phyloP scores from a whole-genome alignment of 2,113 vertebrate species.

The Probosciger aterrimus region DNA sequence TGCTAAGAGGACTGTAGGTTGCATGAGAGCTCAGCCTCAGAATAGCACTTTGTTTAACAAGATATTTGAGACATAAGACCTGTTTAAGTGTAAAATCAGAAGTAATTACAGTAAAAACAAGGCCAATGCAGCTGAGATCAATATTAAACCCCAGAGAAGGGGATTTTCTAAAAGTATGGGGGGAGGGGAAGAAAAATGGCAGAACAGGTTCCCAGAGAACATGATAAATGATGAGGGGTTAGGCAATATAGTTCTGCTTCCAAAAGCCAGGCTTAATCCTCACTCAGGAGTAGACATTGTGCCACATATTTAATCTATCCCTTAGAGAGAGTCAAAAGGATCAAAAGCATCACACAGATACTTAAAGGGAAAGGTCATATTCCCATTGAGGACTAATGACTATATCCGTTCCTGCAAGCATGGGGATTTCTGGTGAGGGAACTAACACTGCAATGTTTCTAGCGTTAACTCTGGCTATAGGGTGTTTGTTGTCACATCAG shows the following conservation, averaged over 20 bases:
- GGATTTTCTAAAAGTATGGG: slow-evolving; percentile 23
- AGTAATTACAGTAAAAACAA: slow-evolving; percentile 1
- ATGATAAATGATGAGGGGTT: slow-evolving; percentile 21
- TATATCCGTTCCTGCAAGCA: slow-evolving; percentile 26
- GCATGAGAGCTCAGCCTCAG: not conserved
- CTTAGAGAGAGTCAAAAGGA: slow-evolving; percentile 52
- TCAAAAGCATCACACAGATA: slow-evolving; percentile 59
- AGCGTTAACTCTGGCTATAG: not conserved
- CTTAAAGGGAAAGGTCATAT: slow-evolving; percentile 53
- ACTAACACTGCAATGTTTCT: not conserved
- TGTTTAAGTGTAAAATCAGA: slow-evolving; percentile 42
- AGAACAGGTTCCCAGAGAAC: slow-evolving; percentile 6
- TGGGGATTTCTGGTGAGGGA: slow-evolving; percentile 7
- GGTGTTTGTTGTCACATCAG: not conserved
- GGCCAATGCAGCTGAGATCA: not conserved
- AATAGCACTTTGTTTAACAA: slow-evolving; percentile 29
- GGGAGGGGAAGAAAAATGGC: slow-evolving; percentile 40
- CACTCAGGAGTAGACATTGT: slow-evolving; percentile 39
- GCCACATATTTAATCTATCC: slow-evolving; percentile 56
- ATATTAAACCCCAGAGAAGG: slow-evolving; percentile 24
- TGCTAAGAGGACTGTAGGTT: not conserved
- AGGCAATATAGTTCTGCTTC: slow-evolving; percentile 52
- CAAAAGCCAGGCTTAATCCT: slow-evolving; percentile 47
- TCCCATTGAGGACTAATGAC: slow-evolving; percentile 61
- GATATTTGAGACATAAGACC: not conserved